A percentile compares a stretch with the other conserved stretches of the same genome.
phyloP scores from a whole-genome alignment of 1,140 invertebrate genomes.

The Callitettix versicolor region DNA sequence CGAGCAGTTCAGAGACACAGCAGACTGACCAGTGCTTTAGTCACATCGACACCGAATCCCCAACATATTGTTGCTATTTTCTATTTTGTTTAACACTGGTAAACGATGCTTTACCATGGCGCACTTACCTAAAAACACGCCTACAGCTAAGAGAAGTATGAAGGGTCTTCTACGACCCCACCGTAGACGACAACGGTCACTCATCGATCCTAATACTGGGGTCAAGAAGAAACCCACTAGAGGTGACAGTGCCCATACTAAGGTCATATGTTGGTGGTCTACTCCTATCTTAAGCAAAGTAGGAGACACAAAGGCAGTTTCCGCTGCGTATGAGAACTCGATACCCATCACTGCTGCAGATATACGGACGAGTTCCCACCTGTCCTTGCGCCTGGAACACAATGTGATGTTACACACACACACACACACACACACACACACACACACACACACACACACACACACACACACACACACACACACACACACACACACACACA shows the following conservation, averaged over 20 bases:
- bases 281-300: constrained; percentile 88
- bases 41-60: too few species aligned
- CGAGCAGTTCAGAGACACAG: too few species aligned
- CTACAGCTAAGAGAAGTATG: constrained; percentile 77
- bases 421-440: neutral
- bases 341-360: constrained; percentile 94
- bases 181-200: constrained; percentile 71
- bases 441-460: neutral
- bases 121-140: constrained; percentile 71
- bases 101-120: too few species aligned
- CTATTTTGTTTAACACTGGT: too few species aligned
- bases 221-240: constrained; percentile 88
- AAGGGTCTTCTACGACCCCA: constrained; percentile 83
- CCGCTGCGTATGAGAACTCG: constrained; percentile 93
- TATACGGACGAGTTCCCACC: constrained; percentile 71
- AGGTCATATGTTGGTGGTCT: constrained; percentile 80
- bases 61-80: too few species aligned
- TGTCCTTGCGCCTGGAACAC: constrained; percentile 58
- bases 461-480: neutral
- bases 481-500: neutral
- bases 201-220: constrained; percentile 81
- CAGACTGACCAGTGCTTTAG: too few species aligned
- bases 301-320: constrained; percentile 93
- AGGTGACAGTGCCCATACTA: constrained; percentile 89
- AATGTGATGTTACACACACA: neutral